These are phyloP conservation scores for Trochalopteron elliotii DNA, from an alignment of 2,113 vertebrate genomes.

Conservation along the genomic window DNA sequence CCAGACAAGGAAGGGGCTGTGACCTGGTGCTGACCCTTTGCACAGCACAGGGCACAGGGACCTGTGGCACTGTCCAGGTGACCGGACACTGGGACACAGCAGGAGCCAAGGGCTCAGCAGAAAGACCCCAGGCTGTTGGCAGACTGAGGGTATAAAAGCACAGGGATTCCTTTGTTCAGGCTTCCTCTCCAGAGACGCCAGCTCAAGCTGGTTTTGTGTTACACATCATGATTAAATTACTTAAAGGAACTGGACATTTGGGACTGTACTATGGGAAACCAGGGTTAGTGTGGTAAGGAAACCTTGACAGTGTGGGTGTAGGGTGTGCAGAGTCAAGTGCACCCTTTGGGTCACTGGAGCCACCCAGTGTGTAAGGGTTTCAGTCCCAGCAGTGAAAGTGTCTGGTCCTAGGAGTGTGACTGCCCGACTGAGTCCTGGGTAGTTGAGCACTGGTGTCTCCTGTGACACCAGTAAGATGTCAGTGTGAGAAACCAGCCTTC, in stretches of 20 bases:
- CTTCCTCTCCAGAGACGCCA: neutral
- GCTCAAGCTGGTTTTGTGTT: neutral
- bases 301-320: neutral
- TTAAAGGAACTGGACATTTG: neutral
- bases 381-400: neutral
- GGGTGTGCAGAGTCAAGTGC: neutral
- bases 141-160: neutral
- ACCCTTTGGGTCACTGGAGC: neutral
- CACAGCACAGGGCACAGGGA: neutral
- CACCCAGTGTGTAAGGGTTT: neutral
- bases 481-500: neutral
- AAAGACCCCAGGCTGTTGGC: neutral
- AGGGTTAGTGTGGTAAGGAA: neutral
- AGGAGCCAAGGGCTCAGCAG: neutral
- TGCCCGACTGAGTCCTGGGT: neutral
- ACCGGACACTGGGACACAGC: fast-evolving
- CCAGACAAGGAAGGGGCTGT: neutral
- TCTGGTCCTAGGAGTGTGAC: neutral
- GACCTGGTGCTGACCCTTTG: neutral
- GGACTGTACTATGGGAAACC: neutral
- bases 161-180: neutral
- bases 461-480: neutral
- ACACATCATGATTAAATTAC: neutral
- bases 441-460: no score
- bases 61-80: neutral